Base-by-base conservation (phyloP, 2,797 vertebrate species). In the Acropternis orthonyx region DNA sequence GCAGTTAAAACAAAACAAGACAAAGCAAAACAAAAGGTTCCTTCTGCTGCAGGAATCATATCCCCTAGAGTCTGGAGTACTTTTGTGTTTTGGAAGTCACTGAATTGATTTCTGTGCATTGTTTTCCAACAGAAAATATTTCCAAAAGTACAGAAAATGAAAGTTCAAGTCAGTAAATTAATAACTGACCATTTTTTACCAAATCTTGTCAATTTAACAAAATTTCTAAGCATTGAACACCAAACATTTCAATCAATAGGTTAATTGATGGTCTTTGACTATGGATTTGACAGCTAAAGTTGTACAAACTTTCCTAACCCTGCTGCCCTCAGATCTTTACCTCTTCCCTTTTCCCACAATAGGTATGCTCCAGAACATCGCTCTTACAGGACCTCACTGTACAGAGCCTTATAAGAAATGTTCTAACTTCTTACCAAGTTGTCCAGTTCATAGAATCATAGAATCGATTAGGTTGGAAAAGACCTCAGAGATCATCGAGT, bases 1-100 rank as follows among this genome's bases (percentile, higher is more conserved):
- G 58, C 48, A 94, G 81, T 68, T 91, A 59, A 89, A 96, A 93
- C 81, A 71, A 94, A 89, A 79, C 43, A 90, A 83, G 72, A 72
- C 43, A 58, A 84, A 90, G 48, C 21, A 75, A 92, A 88, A 58
- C 44, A 77, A 81, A 86, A 83, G 61, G 41, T 86, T 85, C 80
- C 34, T 90, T 92, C 54, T 72, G 55, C 73, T 77, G 54, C 3
- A 0, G 61, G 32, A 46, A 82, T 87, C 14, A 7, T 82, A 96
- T 90, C 27, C 67, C 87, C 68, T 30, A 5, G 61, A 84, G 36
- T 85, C 34, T 73, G 34, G 66, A 95, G 71, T 54, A 55, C 34
- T 79, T 71, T 0, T 0, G 4, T 92, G 67, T 27, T 61, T 72
- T 90, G 71, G 66, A 81, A 81, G 34, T 37, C 69, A 41, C 22